Conservation (phyloP, 2,113 vertebrate genomes). For the Mungos mungo region DNA sequence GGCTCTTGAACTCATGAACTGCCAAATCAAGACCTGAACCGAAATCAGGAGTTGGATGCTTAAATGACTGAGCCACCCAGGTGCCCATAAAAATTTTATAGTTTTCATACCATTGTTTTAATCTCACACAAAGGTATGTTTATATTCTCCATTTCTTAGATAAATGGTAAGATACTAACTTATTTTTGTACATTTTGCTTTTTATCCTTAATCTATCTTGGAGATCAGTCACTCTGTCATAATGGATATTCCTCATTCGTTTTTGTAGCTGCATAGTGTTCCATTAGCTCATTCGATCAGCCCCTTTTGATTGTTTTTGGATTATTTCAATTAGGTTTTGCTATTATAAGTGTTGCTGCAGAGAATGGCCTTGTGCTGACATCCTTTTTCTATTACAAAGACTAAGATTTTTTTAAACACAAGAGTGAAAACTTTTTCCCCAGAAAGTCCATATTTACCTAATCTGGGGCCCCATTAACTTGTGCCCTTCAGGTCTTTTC, state of each 20-base stretch:
- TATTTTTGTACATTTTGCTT: background rate
- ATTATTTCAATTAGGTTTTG: background rate
- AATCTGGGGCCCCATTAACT: background rate
- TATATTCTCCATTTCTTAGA: background rate
- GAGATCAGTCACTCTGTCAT: background rate
- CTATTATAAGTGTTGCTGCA: background rate
- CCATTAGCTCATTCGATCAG: background rate
- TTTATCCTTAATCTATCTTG: background rate
- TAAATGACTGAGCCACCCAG: too few species aligned
- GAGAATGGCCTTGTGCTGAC: background rate
- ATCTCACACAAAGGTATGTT: background rate
- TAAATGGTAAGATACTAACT: background rate
- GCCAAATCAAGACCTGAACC: too few species aligned
- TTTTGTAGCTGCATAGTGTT: background rate
- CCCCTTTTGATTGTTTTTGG: background rate
- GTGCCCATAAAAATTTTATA: too few species aligned
- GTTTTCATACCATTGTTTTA: background rate
- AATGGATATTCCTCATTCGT: background rate
- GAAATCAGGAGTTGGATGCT: too few species aligned
- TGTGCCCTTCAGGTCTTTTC: background rate
- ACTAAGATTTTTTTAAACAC: background rate
- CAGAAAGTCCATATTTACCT: background rate
- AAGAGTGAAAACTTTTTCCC: background rate
- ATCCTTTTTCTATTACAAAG: background rate
- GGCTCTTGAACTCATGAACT: too few species aligned